Evolutionary conservation across 2,797 vertebrate species (phyloP), one percentile per base, ranked within the genome.

Genomic region (Gallirallus australis): DNA sequence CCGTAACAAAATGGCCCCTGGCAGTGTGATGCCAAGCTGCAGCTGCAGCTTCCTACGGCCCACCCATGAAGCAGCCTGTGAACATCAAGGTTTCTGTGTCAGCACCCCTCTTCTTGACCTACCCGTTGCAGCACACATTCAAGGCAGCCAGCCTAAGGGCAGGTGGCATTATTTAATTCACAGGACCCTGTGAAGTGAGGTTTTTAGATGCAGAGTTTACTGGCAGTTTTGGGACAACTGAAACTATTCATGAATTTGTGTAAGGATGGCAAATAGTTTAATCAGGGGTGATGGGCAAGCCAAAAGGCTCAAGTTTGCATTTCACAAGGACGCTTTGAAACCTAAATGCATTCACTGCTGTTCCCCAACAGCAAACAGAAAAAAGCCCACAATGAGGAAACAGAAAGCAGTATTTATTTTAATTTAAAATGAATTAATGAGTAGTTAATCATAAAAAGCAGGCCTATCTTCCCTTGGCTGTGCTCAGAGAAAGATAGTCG

Each of bases 341-440:
- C 6, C 64, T 93, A 89, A 80, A 71, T 57, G 31, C 85, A 85
- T 82, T 96, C 82, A 77, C 66, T 82, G 82, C 53, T 24, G 40
- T 68, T 95, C 82, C 86, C 42, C 70, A 89, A 82, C 14, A 93
- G 70, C 64, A 91, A 91, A 87, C 56, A 85, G 48, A 7, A 15
- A 45, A 53, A 68, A 70, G 6, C 25, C 7, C 56, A 56, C 42
- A 66, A 37, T 53, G 25, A 75, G 28, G 64, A 94, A 96, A 73
- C 4, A 77, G 30, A 91, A 87, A 82, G 23, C 35, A 80, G 12
- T 30, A 64, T 7, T 83, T 92, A 48, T 92, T 93, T 77, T 91
- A 87, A 85, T 85, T 91, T 78, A 80, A 91, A 93, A 85, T 66
- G 7, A 93, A 93, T 96, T 92, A 94, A 92, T 79, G 54, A 84